Conservation (phyloP, 2,113 vertebrate genomes). For the Fukomys damarensis region DNA sequence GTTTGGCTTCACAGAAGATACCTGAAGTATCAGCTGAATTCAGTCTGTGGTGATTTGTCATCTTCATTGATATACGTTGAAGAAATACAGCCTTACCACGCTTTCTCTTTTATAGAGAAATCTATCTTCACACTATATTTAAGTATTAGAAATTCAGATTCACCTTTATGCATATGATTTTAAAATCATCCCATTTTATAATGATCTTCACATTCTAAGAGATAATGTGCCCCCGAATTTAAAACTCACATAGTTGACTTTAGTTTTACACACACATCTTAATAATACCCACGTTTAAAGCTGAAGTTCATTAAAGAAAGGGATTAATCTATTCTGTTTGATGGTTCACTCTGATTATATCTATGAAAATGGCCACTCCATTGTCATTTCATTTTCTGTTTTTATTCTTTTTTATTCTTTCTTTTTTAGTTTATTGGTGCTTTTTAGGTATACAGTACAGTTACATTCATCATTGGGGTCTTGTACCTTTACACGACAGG, state of each 20-base stretch:
- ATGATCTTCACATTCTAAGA: not conserved
- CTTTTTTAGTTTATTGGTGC: too few relatives aligned
- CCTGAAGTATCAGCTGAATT: not conserved
- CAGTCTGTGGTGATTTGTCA: not conserved
- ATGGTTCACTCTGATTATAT: constrained; percentile 56
- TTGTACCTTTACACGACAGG: too few relatives aligned
- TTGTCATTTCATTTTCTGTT: constrained; percentile 57
- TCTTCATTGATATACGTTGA: not conserved
- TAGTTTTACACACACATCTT: not conserved
- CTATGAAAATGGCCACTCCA: constrained; percentile 42
- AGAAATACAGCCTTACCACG: not conserved
- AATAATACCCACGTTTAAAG: constrained; percentile 7
- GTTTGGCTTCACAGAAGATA: not conserved
- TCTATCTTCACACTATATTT: not conserved
- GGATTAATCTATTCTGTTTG: constrained; percentile 43
- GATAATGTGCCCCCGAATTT: not conserved
- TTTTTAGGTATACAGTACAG: too few relatives aligned
- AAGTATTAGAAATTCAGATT: not conserved
- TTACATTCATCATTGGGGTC: too few relatives aligned
- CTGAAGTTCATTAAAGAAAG: constrained; percentile 19
- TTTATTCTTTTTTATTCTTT: constrained; percentile 56
- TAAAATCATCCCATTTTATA: not conserved
- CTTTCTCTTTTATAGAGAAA: not conserved
- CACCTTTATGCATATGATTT: not conserved
- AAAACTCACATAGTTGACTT: not conserved